Evolutionary conservation across 2,888 invertebrate genomes (phyloP).

Genomic region (Aphodius granarius): DNA sequence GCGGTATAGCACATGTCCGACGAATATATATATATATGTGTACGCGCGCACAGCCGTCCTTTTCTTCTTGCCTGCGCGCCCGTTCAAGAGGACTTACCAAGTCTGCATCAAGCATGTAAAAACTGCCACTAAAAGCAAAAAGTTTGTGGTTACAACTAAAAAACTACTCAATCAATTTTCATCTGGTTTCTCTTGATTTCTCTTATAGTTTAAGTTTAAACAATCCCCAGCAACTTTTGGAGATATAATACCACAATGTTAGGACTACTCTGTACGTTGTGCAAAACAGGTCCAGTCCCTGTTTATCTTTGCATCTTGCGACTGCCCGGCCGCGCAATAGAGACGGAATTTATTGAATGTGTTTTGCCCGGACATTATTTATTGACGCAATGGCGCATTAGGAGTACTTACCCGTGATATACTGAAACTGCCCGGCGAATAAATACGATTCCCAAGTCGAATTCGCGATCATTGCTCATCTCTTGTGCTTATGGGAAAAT

Average conservation of each 20-base stretch:
- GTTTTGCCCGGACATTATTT: conserved; percentile 30
- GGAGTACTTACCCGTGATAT: conserved; percentile 30
- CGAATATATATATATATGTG: not conserved
- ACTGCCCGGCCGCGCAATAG: conserved; percentile 20
- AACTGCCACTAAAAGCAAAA: not conserved
- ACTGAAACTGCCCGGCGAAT: not conserved
- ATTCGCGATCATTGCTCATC: not conserved
- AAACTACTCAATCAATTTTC: not conserved
- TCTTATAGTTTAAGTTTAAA: not conserved
- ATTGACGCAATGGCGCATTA: conserved; percentile 29
- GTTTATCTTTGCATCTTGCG: not conserved
- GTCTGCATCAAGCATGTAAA: not conserved
- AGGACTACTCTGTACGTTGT: no score
- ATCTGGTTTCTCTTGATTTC: not conserved
- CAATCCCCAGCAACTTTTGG: no score
- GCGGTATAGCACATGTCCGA: not conserved
- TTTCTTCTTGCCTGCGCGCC: not conserved
- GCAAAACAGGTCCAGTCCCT: not conserved
- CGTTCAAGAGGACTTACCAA: not conserved
- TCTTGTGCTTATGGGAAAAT: not conserved
- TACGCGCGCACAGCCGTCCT: not conserved
- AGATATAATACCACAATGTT: no score
- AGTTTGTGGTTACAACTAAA: not conserved
- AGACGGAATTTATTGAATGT: conserved; percentile 30
- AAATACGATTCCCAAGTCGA: conserved; percentile 5